Evolutionary conservation across 2,888 invertebrate genomes (phyloP).

Genomic region (Oegoconia quadripuncta): DNA sequence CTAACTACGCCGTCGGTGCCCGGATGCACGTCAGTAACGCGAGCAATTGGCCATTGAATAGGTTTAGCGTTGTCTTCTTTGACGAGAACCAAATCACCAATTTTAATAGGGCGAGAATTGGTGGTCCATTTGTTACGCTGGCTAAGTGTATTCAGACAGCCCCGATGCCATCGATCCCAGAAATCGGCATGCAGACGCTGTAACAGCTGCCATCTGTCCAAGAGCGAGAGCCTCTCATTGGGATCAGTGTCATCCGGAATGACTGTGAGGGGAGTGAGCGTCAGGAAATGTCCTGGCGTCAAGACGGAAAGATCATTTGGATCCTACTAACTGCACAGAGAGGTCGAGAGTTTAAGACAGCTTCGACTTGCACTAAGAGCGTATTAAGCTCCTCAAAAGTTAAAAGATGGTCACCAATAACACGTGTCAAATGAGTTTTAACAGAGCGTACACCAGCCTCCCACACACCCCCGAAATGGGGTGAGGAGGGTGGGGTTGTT

Average conservation of each 20-base stretch:
- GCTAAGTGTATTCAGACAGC: background rate
- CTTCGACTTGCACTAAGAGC: no score
- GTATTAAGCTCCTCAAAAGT: no score
- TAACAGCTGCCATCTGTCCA: background rate
- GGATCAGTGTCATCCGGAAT: background rate
- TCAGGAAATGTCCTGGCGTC: background rate
- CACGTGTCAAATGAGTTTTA: no score
- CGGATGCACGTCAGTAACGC: slow-evolving; percentile 1
- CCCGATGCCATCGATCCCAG: background rate
- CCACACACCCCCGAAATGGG: no score
- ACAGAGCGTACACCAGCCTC: no score
- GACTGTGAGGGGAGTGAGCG: background rate
- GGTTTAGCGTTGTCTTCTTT: background rate
- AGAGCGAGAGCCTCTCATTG: background rate
- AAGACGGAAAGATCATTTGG: no score
- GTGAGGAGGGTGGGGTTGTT: no score
- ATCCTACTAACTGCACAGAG: no score
- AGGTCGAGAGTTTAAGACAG: no score
- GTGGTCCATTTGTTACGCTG: background rate
- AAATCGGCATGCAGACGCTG: background rate
- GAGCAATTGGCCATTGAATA: background rate
- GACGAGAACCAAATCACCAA: background rate
- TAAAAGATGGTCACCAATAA: no score
- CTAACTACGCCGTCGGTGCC: slow-evolving; percentile 3
- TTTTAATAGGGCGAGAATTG: background rate